Conservation (phyloP, 2,113 vertebrate genomes). For the Sinocyclocheilus anophthalmus region DNA sequence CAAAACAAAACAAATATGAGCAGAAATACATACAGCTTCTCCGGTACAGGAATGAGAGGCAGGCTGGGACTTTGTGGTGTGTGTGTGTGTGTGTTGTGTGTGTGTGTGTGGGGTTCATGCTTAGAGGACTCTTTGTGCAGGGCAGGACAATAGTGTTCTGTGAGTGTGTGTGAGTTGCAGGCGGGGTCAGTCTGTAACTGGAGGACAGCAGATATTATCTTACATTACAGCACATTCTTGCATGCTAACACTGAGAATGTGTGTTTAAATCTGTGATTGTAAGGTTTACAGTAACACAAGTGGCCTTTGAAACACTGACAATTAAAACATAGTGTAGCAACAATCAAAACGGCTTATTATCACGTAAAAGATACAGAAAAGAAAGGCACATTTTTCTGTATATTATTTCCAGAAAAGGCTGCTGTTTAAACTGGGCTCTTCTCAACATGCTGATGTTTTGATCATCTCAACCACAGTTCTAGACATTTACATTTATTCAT, state of each 20-base stretch:
- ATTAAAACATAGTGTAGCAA: neutral
- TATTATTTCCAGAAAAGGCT: neutral
- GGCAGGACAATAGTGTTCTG: conserved; percentile 50
- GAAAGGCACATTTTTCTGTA: neutral
- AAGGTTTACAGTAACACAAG: neutral
- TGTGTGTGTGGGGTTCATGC: conserved; percentile 31
- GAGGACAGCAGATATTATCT: conserved; percentile 49
- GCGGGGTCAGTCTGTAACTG: conserved; percentile 22
- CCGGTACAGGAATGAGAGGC: neutral
- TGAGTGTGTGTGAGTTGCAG: conserved; percentile 25
- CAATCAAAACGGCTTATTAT: neutral
- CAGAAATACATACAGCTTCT: conserved; percentile 33
- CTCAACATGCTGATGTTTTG: neutral
- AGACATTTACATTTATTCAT: neutral
- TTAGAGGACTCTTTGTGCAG: conserved; percentile 51
- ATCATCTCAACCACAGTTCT: neutral
- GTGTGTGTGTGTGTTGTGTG: conserved; percentile 34
- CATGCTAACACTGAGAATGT: conserved; percentile 26
- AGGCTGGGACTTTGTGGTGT: conserved; percentile 23
- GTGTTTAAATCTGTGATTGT: conserved; percentile 3
- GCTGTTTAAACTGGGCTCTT: neutral
- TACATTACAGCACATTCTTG: conserved; percentile 44
- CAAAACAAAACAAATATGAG: conserved; percentile 39
- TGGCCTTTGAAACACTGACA: neutral
- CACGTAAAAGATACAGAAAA: neutral